Evolutionary conservation across 2,888 invertebrate genomes (phyloP), one percentile per base, ranked within the genome.

Genomic region (Sturmia bella): DNA sequence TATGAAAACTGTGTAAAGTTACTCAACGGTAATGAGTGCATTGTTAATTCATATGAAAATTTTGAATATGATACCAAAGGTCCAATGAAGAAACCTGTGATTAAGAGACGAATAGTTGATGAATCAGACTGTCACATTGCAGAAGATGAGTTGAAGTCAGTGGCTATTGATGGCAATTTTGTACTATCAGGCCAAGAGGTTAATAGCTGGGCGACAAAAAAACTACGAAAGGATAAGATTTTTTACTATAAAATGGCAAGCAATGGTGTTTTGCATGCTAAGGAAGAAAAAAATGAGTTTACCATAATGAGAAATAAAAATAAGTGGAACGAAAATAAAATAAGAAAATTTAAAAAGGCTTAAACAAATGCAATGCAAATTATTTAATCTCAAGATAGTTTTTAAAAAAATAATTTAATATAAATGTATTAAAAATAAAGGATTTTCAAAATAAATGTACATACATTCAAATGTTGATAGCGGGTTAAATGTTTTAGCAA

Each of bases 241-340:
- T 88, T 86, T 72, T 52, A 70, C 7, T 89, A 89, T 59, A 86
- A 80, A 76, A 56, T 83, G 19, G 81, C 72, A 19, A 72, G 77
- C 5, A 84, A 83, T 32, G 76, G 78, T 5, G 75, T 77, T 4
- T 72, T 87, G 0, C 70, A 84, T 63, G 84, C 84, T 0, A 83
- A 85, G 13, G 87, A 86, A 27, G 70, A 83, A 6, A 75, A 37
- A 9, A 89, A 86, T 63, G 89, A 89, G 77, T 89, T 89, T 59
- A 86, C 87, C 0, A 70, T 84, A n/a, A 37, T 80, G 2, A 76
- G 88, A 3, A 80, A 78, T 3, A 87, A 87, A 63, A 89, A 89
- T 76, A 80, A 85, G 13, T 89, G 89, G 89, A 86, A 86, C 70
- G 87, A 88, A 73, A 59, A 84, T 0, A 88, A 87, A 84, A 89